Evolutionary conservation across 2,113 vertebrate species (phyloP), one percentile per base, ranked within the genome.

Genomic region (Petromus typicus): DNA sequence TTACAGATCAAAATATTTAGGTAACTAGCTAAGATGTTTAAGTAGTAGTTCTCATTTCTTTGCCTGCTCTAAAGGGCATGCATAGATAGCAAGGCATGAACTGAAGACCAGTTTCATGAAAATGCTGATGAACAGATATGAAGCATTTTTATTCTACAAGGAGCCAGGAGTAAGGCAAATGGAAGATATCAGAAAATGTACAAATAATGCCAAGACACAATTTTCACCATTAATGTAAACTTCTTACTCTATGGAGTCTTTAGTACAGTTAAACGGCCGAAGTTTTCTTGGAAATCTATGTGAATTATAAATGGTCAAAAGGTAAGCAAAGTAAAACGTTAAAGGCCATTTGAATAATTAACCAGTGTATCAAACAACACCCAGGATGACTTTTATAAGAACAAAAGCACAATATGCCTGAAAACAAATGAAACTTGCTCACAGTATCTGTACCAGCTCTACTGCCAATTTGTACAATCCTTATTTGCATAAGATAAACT

Each of bases 61-160:
- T 14, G 2, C 7, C 17, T 30, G 56, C 94, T 86, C 54, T 54
- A 17, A 22, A 0, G 16, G 13, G 2, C 2, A 1, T 14, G 23
- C 27, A 25, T 5, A 2, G 1, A 25, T 5, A 2, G 1, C 2
- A 23, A 13, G 5, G 22, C 27, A 9, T 0, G 30, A 40, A 16
- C 1, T 27, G 3, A 25, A 66, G 56, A 37, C 0, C 5, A 0
- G 5, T 56, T 76, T 75, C 51, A 9, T 69, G 34, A 66, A 90
- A 59, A 57, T 2, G 54, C 3, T 63, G 32, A 0, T 18, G 61
- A 63, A 18, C 37, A 64, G 30, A 43, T 20, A 14, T 0, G 57
- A 45, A 54, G 34, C 10, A 17, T 64, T 76, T 75, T 22, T 61
- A 59, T 12, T 57, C 14, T 45, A 12, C 2, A 63, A 64, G 20